Evolutionary conservation across 53 echinoderm and acorn worm species (phyloP).

Genomic region (Antedon mediterranea): DNA sequence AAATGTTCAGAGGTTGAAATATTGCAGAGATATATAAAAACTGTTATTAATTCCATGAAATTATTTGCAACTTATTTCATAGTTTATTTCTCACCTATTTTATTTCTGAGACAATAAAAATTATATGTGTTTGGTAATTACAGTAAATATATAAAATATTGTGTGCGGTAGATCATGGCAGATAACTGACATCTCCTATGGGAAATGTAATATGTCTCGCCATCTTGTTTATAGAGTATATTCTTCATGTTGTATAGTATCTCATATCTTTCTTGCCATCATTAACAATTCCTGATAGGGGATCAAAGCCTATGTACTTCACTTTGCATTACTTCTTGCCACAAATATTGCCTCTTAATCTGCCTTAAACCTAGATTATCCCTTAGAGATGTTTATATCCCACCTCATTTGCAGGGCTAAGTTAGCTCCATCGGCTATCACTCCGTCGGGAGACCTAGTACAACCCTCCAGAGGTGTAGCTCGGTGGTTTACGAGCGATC

Average conservation of each 20-base stretch:
- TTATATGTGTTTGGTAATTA: neutral
- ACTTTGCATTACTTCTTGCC: neutral
- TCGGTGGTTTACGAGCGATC: neutral
- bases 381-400: neutral
- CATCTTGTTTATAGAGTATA: neutral
- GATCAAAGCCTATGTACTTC: neutral
- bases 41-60: too few species aligned
- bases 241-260: neutral
- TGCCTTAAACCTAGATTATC: neutral
- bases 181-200: neutral
- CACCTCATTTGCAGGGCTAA: neutral
- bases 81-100: too few species aligned
- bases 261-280: neutral
- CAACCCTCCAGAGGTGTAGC: neutral
- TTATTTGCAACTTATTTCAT: too few species aligned
- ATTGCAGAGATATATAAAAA: too few species aligned
- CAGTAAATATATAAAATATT: neutral
- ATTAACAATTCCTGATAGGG: neutral
- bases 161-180: neutral
- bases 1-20: too few species aligned
- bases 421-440: neutral
- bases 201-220: neutral
- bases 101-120: too few species aligned
- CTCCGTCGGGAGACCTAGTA: neutral
- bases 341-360: neutral